These are phyloP conservation scores for Macropis europaea DNA, from an alignment of 2,888 invertebrate genomes.

Conservation along the genomic window DNA sequence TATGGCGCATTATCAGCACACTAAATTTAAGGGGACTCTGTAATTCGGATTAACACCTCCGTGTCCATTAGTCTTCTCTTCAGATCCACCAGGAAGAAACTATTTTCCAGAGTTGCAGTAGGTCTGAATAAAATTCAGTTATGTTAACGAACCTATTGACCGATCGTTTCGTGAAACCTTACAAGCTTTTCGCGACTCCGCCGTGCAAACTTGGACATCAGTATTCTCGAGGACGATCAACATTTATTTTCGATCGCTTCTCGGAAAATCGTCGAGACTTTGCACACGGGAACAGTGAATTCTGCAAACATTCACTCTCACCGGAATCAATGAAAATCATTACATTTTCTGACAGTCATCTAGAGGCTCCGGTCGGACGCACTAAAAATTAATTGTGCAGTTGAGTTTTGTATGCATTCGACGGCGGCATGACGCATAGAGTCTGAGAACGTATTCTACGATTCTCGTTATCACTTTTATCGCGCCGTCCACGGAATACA, in stretches of 20 bases:
- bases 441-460: conserved; percentile 17
- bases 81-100: too few species aligned
- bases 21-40: too few species aligned
- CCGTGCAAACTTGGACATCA: neutral
- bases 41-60: too few species aligned
- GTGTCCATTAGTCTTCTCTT: too few species aligned
- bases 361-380: too few species aligned
- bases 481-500: conserved; percentile 9
- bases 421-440: conserved; percentile 28
- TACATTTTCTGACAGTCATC: too few species aligned
- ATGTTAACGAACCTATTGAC: too few species aligned
- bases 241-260: conserved; percentile 16
- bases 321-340: too few species aligned
- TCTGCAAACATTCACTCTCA: neutral
- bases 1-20: too few species aligned
- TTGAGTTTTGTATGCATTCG: conserved; percentile 38
- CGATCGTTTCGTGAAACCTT: neutral
- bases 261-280: neutral
- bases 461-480: conserved; percentile 15
- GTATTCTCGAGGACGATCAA: neutral
- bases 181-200: neutral
- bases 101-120: too few species aligned
- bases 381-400: conserved; percentile 16
- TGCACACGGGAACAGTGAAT: neutral
- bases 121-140: too few species aligned